Percentiles rank a stretch among this genome's conserved stretches.
Conservation (phyloP, 2,888 invertebrate species). For the Lycia hirtaria region DNA sequence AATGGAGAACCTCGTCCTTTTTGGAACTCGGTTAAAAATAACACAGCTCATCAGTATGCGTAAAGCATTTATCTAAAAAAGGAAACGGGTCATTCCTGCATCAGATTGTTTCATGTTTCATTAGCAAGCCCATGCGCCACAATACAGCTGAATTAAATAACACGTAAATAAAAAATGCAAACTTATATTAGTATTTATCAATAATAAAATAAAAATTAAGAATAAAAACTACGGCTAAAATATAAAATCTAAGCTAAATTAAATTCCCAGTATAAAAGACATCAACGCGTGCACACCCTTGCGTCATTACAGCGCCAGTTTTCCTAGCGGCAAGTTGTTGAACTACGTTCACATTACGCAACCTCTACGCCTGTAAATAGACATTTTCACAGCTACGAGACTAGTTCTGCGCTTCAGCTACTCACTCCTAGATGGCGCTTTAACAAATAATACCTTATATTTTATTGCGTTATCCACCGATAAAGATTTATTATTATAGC, state of each 20-base stretch:
- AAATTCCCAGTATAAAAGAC: constrained; percentile 55
- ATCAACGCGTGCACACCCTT: constrained; percentile 53
- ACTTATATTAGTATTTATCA: too few species aligned
- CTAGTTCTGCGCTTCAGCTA: constrained; percentile 36
- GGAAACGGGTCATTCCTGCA: too few species aligned
- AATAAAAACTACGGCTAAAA: too few species aligned
- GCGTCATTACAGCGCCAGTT: constrained; percentile 49
- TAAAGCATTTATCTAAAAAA: too few species aligned
- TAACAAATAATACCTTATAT: not conserved
- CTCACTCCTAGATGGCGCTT: constrained; percentile 56
- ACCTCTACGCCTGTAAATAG: not conserved
- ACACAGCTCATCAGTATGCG: too few species aligned
- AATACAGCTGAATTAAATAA: too few species aligned
- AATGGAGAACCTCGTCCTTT: too few species aligned
- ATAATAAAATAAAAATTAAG: too few species aligned
- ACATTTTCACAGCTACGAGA: not conserved
- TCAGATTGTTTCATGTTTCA: too few species aligned
- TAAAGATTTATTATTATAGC: constrained; percentile 7
- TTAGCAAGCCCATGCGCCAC: too few species aligned
- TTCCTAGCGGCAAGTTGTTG: constrained; percentile 23
- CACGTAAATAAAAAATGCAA: too few species aligned
- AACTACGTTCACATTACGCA: constrained; percentile 29
- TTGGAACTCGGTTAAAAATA: too few species aligned
- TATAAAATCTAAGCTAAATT: not conserved
- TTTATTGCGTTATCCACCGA: not conserved